Evolutionary conservation across 2,888 invertebrate species (phyloP).

Genomic region (Xanthorhoe spadicearia): DNA sequence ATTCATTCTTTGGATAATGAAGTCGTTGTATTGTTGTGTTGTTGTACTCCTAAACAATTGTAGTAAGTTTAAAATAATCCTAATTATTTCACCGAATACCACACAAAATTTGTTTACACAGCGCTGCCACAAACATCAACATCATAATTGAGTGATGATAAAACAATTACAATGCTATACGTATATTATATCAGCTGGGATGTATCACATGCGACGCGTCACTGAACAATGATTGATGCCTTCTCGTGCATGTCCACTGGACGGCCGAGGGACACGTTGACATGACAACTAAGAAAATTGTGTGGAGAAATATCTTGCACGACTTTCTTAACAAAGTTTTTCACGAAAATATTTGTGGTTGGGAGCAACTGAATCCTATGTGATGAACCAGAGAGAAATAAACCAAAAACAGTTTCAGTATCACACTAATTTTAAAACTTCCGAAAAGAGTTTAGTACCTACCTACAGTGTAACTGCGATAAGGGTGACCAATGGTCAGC

Average conservation of each 20-base stretch:
- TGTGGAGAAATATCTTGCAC: constrained; percentile 1
- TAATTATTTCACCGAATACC: no score
- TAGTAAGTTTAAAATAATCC: no score
- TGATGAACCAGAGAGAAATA: no score
- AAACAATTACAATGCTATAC: constrained; percentile 35
- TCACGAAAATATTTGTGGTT: no score
- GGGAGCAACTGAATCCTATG: no score
- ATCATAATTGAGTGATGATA: constrained; percentile 16
- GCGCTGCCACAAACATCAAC: constrained; percentile 3
- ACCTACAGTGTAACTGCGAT: no score
- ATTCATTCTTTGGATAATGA: not conserved
- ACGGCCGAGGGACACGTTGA: constrained; percentile 4
- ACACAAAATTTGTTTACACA: not conserved
- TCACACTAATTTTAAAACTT: not conserved
- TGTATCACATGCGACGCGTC: constrained; percentile 35
- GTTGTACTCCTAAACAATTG: not conserved
- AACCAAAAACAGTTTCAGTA: no score
- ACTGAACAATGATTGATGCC: constrained; percentile 39
- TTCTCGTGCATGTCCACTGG: constrained; percentile 22
- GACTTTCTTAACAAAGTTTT: not conserved
- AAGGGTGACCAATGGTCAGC: no score
- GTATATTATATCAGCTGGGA: constrained; percentile 31
- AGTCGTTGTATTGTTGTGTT: no score
- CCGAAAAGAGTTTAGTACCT: not conserved
- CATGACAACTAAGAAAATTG: constrained; percentile 12